Conservation (phyloP, 1,140 invertebrate genomes). For the Heliconius eleuchia region DNA sequence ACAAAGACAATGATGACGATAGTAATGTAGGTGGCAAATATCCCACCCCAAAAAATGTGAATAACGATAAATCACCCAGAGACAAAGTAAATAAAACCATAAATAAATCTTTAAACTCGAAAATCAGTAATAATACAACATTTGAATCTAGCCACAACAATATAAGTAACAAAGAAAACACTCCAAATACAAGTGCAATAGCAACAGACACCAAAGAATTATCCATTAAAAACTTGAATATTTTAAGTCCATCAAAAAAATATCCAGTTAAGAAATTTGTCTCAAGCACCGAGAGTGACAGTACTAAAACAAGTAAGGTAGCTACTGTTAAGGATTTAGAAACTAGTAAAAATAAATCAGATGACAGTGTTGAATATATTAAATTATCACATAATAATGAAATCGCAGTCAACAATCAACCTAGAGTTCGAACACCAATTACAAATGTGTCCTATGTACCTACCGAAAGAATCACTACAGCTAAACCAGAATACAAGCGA, state of each 20-base stretch:
- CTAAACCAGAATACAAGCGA: slow-evolving; percentile 60
- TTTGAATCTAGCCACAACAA: slow-evolving; percentile 36
- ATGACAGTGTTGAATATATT: slow-evolving; percentile 78
- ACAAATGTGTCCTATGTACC: slow-evolving; percentile 73
- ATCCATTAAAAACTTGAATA: slow-evolving; percentile 67
- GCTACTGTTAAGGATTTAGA: slow-evolving; percentile 77
- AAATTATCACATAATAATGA: slow-evolving; percentile 76
- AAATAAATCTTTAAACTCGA: slow-evolving; percentile 46
- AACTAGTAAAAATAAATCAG: slow-evolving; percentile 71
- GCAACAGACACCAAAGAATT: slow-evolving; percentile 73
- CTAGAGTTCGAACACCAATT: slow-evolving; percentile 76
- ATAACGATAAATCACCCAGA: slow-evolving; percentile 52
- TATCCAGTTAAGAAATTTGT: slow-evolving; percentile 74
- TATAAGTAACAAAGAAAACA: slow-evolving; percentile 62
- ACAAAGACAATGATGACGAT: slow-evolving; percentile 53
- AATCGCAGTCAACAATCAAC: slow-evolving; percentile 78
- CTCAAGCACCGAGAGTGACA: slow-evolving; percentile 66
- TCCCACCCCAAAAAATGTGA: slow-evolving; percentile 59
- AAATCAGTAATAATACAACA: slow-evolving; percentile 45
- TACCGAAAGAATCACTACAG: slow-evolving; percentile 58
- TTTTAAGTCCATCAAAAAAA: slow-evolving; percentile 77
- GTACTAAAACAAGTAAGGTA: slow-evolving; percentile 70
- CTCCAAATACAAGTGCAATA: slow-evolving; percentile 70
- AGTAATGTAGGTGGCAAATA: slow-evolving; percentile 53
- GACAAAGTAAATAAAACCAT: slow-evolving; percentile 55